Evolutionary conservation across 2,113 vertebrate genomes (phyloP).

Genomic region (Brachypodius melanocephalos): DNA sequence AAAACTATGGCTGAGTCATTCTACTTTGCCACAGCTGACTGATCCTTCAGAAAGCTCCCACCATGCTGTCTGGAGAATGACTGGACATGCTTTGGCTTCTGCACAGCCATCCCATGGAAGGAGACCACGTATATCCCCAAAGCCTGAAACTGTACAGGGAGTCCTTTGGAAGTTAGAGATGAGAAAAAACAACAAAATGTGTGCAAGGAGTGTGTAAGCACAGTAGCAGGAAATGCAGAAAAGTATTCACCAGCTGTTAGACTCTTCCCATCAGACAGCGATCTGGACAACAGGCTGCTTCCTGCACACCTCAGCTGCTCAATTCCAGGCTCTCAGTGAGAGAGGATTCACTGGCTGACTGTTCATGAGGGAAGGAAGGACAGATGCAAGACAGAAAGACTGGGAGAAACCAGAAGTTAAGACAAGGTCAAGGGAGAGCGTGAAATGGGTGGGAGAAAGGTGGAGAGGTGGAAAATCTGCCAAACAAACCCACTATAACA

Average conservation of each 20-base stretch:
- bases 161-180: background rate
- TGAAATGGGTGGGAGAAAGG: background rate
- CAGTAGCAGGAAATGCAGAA: background rate
- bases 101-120: background rate
- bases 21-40: background rate
- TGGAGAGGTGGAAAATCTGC: background rate
- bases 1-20: slow-evolving; percentile 26
- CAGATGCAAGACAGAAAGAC: background rate
- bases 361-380: background rate
- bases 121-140: background rate
- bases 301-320: background rate
- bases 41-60: background rate
- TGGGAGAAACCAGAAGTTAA: background rate
- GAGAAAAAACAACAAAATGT: background rate
- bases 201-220: background rate
- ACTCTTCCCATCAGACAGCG: background rate
- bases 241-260: background rate
- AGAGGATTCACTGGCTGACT: background rate
- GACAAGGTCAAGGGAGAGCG: background rate
- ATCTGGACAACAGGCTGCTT: background rate
- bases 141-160: background rate
- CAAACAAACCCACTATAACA: background rate
- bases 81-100: background rate
- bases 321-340: background rate
- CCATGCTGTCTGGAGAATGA: background rate